Evolutionary conservation across 2,888 invertebrate genomes (phyloP), one percentile per base, ranked within the genome.

Genomic region (Cephonodes hylas): DNA sequence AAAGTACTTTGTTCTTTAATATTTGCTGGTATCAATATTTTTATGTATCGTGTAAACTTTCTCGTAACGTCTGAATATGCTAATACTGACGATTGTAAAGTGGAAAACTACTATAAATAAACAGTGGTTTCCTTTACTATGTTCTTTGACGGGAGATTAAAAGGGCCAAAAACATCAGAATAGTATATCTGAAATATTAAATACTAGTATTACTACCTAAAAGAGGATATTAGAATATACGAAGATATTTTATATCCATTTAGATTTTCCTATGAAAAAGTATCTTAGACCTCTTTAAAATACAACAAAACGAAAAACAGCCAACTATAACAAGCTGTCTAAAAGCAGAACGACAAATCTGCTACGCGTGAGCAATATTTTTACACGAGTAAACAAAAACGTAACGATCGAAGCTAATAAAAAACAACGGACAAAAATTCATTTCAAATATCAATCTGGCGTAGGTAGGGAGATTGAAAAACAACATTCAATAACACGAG

Each of bases 401-500:
- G 13, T 25, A 23, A 2, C 46, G 23, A 46, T 18, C 8, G 6
- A 27, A 48, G 25, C 27, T 31, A 18, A 53, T 53, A 53, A 53
- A 53, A 53, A 27, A 27, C 20, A 48, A 15, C 27, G 18, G 10
- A 31, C 27, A 25, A 48, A 48, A 27, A 27, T 46, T 2, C 44
- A 20, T 44, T 44, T 44, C 7, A 45, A 45, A 45, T 48, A 27
- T 18, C n/a, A 48, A 27, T 48, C 25, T n/a, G 22, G 10, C 13
- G 4, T 22, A 10, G 48, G 13, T 38, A 38, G n/a, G 38, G 38
- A 10, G n/a, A 48, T 48, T 27, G 25, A 53, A 53, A 53, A 53
- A 31, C 18, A 31, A 8, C 60, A 74, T 74, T 73, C 66, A 77
- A 75, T 77, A 42, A 8, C 22, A 25, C 15, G 22, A 25, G 27